A percentile compares a stretch with the other conserved stretches of the same genome.
Conservation (phyloP, 2,888 invertebrate genomes). For the Polia nebulosa region DNA sequence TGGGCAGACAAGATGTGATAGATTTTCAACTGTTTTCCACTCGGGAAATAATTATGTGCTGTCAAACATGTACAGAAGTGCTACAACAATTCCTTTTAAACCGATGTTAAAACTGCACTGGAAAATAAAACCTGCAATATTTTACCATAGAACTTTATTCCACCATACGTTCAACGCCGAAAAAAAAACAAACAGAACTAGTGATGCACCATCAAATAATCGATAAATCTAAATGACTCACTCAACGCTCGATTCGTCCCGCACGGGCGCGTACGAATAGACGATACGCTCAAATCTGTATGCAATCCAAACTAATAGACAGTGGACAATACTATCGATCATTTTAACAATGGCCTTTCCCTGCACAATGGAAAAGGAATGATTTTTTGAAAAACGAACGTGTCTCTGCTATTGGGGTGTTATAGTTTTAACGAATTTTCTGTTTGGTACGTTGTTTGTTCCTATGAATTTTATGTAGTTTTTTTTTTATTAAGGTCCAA, state of each 20-base stretch:
- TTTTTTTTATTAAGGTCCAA: background rate
- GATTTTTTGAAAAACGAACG: constrained; percentile 61
- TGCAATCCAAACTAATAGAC: constrained; percentile 82
- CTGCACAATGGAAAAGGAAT: constrained; percentile 66
- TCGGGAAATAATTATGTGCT: background rate
- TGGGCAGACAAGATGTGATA: constrained; percentile 15
- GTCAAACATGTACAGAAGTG: background rate
- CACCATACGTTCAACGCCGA: background rate
- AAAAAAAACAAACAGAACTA: constrained; percentile 57
- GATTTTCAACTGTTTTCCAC: background rate
- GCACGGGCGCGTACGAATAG: constrained; percentile 80
- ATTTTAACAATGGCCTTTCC: constrained; percentile 72
- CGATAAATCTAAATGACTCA: constrained; percentile 74
- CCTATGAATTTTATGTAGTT: background rate
- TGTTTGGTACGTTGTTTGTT: background rate
- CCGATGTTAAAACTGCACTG: background rate
- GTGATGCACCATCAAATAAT: constrained; percentile 69
- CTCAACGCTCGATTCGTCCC: constrained; percentile 79
- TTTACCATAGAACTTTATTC: background rate
- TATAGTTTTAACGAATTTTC: constrained; percentile 31
- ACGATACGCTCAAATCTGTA: constrained; percentile 74
- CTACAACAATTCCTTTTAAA: background rate
- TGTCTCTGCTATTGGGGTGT: constrained; percentile 48
- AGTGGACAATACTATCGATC: constrained; percentile 80
- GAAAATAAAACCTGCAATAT: background rate